Percentiles rank a stretch among this genome's conserved stretches.
phyloP scores from a whole-genome alignment of 2,113 vertebrate species.

The Guaruba guarouba region DNA sequence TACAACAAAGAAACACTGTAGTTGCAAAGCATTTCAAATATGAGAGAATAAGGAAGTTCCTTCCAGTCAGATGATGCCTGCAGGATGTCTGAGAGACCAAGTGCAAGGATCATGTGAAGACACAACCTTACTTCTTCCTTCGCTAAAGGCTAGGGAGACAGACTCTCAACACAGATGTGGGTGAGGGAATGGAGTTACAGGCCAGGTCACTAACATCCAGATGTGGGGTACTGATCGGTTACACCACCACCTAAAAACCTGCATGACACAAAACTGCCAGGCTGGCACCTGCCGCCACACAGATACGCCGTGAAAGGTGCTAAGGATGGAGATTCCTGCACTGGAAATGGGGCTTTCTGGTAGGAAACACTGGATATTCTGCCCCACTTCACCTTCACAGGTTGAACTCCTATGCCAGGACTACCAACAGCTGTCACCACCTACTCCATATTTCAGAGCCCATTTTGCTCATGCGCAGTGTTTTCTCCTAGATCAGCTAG shows the following conservation, averaged over 20 bases:
- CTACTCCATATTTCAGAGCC: neutral
- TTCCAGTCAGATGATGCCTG: neutral
- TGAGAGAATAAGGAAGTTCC: neutral
- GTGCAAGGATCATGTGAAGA: neutral
- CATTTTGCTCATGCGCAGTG: neutral
- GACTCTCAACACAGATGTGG: neutral
- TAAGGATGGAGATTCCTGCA: neutral
- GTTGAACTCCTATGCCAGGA: neutral
- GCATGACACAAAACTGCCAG: neutral
- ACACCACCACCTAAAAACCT: neutral
- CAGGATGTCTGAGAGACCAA: neutral
- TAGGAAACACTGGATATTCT: neutral
- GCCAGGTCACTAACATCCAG: neutral
- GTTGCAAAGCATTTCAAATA: neutral
- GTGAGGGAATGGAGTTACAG: neutral
- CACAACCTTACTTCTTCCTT: neutral
- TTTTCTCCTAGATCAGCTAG: neutral
- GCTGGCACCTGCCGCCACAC: neutral
- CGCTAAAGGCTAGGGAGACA: neutral
- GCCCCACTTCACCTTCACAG: neutral
- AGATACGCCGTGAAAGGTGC: fast-evolving
- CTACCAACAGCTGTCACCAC: neutral
- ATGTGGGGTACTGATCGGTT: fast-evolving
- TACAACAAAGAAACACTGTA: neutral
- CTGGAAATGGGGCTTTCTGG: neutral